Percentiles rank a stretch among this genome's conserved stretches.
These are phyloP conservation scores for Neoarius graeffei DNA, from an alignment of 2,113 vertebrate species.

Conservation along the genomic window DNA sequence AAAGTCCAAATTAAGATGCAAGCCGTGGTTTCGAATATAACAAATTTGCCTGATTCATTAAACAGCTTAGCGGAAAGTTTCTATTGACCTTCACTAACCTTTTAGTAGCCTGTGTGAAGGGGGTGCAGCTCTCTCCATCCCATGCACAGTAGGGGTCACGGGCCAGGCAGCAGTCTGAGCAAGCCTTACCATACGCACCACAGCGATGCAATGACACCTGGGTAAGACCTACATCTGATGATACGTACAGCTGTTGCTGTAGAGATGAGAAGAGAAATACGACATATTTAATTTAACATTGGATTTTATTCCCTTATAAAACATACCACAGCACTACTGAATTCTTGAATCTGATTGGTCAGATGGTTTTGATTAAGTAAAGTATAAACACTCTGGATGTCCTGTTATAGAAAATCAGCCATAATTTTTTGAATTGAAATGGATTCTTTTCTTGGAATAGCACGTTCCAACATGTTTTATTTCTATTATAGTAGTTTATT, in stretches of 20 bases:
- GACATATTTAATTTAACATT: background rate
- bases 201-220: slow-evolving; percentile 84
- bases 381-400: background rate
- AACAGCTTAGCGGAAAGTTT: background rate
- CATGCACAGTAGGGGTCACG: slow-evolving; percentile 85
- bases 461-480: background rate
- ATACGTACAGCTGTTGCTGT: slow-evolving; percentile 85
- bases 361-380: background rate
- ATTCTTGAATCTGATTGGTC: background rate
- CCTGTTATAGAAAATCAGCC: background rate
- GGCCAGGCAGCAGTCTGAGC: slow-evolving; percentile 84
- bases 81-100: slow-evolving; percentile 58
- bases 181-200: slow-evolving; percentile 76
- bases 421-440: background rate
- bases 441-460: background rate
- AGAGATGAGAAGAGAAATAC: background rate
- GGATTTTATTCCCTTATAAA: background rate
- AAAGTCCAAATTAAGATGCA: background rate
- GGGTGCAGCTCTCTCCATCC: slow-evolving; percentile 81
- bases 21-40: background rate
- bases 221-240: slow-evolving; percentile 78
- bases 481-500: background rate
- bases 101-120: slow-evolving; percentile 79
- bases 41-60: background rate
- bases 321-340: background rate